Evolutionary conservation across 2,888 invertebrate species (phyloP).

Genomic region (Andricus quercusramuli): DNA sequence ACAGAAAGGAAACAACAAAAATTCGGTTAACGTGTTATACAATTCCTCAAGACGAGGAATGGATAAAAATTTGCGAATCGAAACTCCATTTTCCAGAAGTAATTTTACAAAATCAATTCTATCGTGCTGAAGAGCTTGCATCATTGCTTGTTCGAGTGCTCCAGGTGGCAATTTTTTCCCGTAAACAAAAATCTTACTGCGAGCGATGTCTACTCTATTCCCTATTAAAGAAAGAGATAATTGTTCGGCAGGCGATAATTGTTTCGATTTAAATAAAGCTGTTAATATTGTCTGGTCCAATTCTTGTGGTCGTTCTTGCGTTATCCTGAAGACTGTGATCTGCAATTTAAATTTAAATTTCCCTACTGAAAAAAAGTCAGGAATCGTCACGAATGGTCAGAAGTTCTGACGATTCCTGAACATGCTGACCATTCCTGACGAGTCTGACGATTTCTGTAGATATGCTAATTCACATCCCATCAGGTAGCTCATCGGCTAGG

Average conservation of each 20-base stretch:
- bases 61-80: constrained; percentile 98
- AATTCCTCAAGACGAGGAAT: constrained; percentile 97
- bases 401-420: too few relatives aligned
- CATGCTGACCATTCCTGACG: too few relatives aligned
- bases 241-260: constrained; percentile 95
- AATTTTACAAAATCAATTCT: constrained; percentile 98
- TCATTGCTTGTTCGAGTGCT: constrained; percentile 98
- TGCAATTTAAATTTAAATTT: constrained; percentile 74
- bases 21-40: constrained; percentile 88
- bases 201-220: constrained; percentile 98
- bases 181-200: constrained; percentile 97
- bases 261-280: constrained; percentile 95
- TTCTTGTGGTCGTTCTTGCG: constrained; percentile 93
- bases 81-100: constrained; percentile 97
- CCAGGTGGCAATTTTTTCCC: constrained; percentile 98
- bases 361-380: too few relatives aligned
- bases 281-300: constrained; percentile 98
- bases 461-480: too few relatives aligned
- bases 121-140: constrained; percentile 98
- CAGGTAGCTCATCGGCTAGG: too few relatives aligned
- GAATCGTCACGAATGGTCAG: too few relatives aligned
- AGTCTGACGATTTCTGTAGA: too few relatives aligned
- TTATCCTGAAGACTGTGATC: constrained; percentile 95
- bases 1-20: background rate
- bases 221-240: constrained; percentile 96